These are phyloP conservation scores for Peromyscus maniculatus DNA, from an alignment of 2,113 vertebrate species.

Conservation along the genomic window DNA sequence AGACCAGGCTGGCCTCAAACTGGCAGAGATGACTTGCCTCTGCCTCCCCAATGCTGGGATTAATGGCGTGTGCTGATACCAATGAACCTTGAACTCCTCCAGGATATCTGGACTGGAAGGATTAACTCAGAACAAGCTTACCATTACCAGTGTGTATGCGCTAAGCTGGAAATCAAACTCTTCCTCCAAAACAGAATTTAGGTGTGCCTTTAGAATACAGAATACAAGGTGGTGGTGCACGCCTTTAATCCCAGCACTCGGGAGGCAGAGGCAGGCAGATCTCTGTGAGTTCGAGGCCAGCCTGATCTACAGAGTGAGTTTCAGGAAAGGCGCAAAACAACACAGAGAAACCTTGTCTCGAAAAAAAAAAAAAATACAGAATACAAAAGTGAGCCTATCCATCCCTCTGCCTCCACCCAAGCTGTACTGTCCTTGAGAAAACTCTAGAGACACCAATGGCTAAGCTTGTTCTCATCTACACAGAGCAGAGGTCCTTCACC, in stretches of 20 bases:
- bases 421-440: accelerated
- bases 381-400: no score
- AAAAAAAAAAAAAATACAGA: no score
- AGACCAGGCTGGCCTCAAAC: background rate
- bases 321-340: no score
- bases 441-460: background rate
- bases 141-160: background rate
- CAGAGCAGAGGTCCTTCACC: background rate
- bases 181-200: background rate
- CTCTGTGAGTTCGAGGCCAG: no score
- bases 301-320: no score
- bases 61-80: background rate
- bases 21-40: background rate
- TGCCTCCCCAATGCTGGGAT: background rate
- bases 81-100: background rate
- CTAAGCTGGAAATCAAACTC: background rate
- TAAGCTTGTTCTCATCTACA: no score
- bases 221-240: no score
- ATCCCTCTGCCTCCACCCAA: background rate
- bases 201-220: background rate
- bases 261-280: no score
- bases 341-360: no score
- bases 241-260: no score
- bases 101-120: background rate
- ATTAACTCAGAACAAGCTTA: background rate